Evolutionary conservation across 2,888 invertebrate species (phyloP).

Genomic region (Pristionchus exspectatus): DNA sequence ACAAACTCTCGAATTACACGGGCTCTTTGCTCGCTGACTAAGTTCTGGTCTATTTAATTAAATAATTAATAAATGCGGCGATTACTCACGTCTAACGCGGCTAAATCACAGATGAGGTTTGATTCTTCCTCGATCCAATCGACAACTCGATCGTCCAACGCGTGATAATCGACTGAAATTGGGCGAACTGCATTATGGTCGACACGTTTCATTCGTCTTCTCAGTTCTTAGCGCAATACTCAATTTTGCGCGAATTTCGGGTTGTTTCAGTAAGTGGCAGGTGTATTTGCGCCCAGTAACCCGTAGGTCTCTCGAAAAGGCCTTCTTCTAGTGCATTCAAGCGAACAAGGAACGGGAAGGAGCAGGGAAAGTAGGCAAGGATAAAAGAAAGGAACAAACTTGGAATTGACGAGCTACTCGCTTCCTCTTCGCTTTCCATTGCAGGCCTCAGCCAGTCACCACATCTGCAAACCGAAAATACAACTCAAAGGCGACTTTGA

Average conservation of each 20-base stretch:
- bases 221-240: neutral
- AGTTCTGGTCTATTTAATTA: neutral
- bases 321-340: neutral
- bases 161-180: neutral
- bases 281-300: neutral
- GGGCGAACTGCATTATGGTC: neutral
- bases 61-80: neutral
- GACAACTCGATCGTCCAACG: neutral
- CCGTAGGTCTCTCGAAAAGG: neutral
- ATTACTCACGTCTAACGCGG: neutral
- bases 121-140: slow-evolving; percentile 32
- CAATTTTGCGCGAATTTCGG: neutral
- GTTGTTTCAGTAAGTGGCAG: neutral
- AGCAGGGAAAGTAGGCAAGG: neutral
- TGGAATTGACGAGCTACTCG: neutral
- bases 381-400: neutral
- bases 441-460: neutral
- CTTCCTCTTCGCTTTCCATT: neutral
- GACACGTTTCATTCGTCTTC: neutral
- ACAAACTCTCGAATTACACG: neutral
- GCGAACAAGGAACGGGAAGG: neutral
- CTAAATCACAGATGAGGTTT: slow-evolving; percentile 36
- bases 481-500: neutral
- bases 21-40: neutral
- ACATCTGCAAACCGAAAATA: neutral